phyloP scores from a whole-genome alignment of 1,140 invertebrate genomes.

The Drosophila eugracilis region DNA sequence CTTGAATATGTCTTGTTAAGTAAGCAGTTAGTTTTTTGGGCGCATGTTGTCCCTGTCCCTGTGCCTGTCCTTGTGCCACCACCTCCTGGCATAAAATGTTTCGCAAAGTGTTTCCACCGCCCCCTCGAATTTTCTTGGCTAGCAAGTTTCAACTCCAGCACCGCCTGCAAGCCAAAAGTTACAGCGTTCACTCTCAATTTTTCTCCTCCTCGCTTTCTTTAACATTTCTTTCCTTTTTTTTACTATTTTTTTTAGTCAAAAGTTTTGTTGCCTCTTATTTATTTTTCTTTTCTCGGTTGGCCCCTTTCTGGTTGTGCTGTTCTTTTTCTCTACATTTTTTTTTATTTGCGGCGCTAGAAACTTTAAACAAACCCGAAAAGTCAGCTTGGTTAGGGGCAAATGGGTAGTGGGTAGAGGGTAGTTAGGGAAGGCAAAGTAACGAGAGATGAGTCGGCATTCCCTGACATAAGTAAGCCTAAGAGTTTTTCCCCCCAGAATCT shows the following conservation, averaged over 20 bases:
- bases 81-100: constrained; percentile 25
- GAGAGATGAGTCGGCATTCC: constrained; percentile 48
- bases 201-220: constrained; percentile 30
- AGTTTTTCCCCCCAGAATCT: constrained; percentile 51
- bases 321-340: constrained; percentile 25
- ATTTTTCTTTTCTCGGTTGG: constrained; percentile 55
- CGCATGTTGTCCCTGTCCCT: constrained; percentile 44
- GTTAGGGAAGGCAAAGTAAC: constrained; percentile 21
- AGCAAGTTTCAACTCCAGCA: constrained; percentile 41
- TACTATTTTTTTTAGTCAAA: constrained; percentile 33
- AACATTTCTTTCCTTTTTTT: constrained; percentile 1
- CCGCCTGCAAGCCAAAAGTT: constrained; percentile 63
- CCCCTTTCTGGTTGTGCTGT: constrained; percentile 22
- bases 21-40: constrained; percentile 79
- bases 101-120: constrained; percentile 47
- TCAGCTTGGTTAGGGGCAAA: constrained; percentile 30
- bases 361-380: constrained; percentile 70
- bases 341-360: constrained; percentile 44
- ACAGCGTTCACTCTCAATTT: constrained; percentile 46
- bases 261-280: constrained; percentile 75
- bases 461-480: constrained; percentile 80
- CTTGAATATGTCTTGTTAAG: constrained; percentile 82
- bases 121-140: constrained; percentile 33
- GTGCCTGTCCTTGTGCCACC: constrained; percentile 1
- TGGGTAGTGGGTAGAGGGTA: background rate